Evolutionary conservation across 2,797 vertebrate species (phyloP).

Genomic region (Apodemus agrarius): DNA sequence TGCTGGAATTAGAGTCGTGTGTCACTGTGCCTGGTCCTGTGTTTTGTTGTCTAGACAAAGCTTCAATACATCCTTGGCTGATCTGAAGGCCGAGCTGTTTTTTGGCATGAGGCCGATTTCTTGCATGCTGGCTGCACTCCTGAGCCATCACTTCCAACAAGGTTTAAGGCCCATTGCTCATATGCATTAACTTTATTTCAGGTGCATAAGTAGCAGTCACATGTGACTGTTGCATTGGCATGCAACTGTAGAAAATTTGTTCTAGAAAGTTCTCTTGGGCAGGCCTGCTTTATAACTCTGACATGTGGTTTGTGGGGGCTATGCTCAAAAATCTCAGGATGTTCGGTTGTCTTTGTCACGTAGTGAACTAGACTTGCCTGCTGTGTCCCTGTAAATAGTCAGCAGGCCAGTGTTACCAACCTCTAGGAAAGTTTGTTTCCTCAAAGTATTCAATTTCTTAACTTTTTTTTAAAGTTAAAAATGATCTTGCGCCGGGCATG

Average conservation of each 20-base stretch:
- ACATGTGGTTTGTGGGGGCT: conserved; percentile 23
- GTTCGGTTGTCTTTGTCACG: conserved; percentile 21
- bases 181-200: not conserved
- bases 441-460: not conserved
- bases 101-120: not conserved
- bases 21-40: not conserved
- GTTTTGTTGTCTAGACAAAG: not conserved
- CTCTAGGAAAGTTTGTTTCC: conserved; percentile 43
- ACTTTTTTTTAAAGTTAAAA: not conserved
- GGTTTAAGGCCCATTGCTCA: not conserved
- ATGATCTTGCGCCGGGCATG: too few species aligned
- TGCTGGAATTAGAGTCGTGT: not conserved
- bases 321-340: conserved; percentile 40
- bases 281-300: not conserved
- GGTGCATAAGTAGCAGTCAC: not conserved
- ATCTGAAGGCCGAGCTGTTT: not conserved
- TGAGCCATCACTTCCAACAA: not conserved
- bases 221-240: not conserved
- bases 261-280: conserved; percentile 29
- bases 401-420: not conserved
- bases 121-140: not conserved
- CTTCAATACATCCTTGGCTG: not conserved
- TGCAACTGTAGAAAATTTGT: not conserved
- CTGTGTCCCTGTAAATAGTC: not conserved
- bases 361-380: conserved; percentile 4